Percentiles rank a stretch among this genome's conserved stretches.
These are phyloP conservation scores for Trogon melanurus DNA, from an alignment of 2,113 vertebrate genomes.

Conservation along the genomic window DNA sequence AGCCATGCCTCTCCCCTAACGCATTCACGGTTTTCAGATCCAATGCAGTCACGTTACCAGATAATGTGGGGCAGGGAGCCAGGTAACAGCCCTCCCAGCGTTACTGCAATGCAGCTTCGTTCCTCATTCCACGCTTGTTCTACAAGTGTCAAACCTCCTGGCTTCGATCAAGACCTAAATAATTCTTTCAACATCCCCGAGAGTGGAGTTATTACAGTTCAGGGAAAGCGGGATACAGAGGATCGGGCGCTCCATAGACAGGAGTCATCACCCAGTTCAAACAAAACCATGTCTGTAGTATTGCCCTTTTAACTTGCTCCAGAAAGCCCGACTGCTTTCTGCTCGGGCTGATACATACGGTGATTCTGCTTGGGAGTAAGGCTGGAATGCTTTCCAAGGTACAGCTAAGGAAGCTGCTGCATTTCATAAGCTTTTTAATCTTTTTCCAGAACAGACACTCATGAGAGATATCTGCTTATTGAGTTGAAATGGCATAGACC, in stretches of 20 bases:
- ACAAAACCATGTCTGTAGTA: accelerated
- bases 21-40: accelerated
- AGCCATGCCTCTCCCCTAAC: accelerated
- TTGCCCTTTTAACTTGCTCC: neutral
- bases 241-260: neutral
- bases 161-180: neutral
- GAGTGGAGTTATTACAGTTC: accelerated
- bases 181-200: neutral
- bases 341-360: neutral
- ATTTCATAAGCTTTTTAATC: neutral
- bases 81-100: neutral
- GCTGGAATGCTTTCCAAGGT: neutral
- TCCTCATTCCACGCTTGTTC: neutral
- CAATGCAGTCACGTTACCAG: accelerated
- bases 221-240: neutral
- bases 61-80: neutral
- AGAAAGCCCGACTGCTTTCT: neutral
- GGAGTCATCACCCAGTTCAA: neutral
- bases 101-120: neutral
- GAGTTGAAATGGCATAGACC: neutral
- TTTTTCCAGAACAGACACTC: neutral
- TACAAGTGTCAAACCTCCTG: neutral
- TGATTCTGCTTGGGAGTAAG: neutral
- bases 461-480: neutral
- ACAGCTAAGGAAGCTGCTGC: neutral